A percentile compares a stretch with the other conserved stretches of the same genome.
These are phyloP conservation scores for Pluvianellus socialis DNA, from an alignment of 2,113 vertebrate species.

Conservation along the genomic window DNA sequence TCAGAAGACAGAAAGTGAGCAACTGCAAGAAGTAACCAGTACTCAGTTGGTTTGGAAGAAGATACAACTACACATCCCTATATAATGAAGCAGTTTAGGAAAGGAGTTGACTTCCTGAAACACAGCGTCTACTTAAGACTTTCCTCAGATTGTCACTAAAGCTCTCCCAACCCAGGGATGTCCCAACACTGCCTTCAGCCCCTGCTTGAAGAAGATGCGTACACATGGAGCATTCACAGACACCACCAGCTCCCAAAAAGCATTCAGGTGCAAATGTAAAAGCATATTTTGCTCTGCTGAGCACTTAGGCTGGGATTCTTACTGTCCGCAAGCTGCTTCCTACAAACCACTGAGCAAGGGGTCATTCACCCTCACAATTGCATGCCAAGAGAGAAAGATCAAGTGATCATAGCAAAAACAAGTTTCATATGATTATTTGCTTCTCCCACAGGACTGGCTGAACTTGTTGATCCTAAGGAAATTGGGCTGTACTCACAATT, in stretches of 20 bases:
- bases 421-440: neutral
- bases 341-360: neutral
- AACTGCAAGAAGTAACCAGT: neutral
- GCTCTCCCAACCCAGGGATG: neutral
- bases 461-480: neutral
- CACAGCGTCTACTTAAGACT: neutral
- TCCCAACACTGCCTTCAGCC: neutral
- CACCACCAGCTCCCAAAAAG: neutral
- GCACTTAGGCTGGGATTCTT: neutral
- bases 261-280: neutral
- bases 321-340: neutral
- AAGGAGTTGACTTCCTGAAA: neutral
- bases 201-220: neutral
- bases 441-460: neutral
- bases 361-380: neutral
- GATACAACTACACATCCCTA: neutral
- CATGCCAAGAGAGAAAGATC: neutral
- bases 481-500: neutral
- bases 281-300: neutral
- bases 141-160: neutral
- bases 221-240: neutral
- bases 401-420: neutral
- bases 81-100: neutral
- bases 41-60: neutral
- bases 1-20: neutral